Evolutionary conservation across 2,888 invertebrate genomes (phyloP).

Genomic region (Boloria euphrosyne): DNA sequence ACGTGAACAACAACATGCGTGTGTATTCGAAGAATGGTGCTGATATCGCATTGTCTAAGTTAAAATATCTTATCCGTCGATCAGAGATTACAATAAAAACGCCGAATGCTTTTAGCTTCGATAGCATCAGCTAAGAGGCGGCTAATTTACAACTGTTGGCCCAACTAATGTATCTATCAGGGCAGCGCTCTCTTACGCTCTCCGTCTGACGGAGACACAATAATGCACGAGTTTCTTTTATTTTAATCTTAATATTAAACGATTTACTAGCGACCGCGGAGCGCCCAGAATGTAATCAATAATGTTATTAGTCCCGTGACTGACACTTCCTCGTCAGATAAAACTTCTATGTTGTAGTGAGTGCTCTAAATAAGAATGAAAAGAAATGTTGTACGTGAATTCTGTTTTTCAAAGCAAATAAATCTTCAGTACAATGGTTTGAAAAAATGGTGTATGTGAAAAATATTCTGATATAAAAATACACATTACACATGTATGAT

Average conservation of each 20-base stretch:
- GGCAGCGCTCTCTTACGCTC: background rate
- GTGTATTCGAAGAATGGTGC: background rate
- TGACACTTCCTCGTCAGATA: too few relatives aligned
- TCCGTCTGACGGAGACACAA: background rate
- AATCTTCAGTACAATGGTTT: too few relatives aligned
- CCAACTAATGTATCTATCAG: constrained; percentile 16
- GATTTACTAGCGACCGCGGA: background rate
- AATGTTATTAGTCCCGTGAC: too few relatives aligned
- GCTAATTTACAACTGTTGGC: constrained; percentile 14
- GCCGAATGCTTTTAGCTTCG: constrained; percentile 35
- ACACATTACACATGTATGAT: too few relatives aligned
- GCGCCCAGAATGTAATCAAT: background rate
- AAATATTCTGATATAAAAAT: too few relatives aligned
- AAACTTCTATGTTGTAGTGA: too few relatives aligned
- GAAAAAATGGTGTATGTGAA: too few relatives aligned
- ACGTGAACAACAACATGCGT: too few relatives aligned
- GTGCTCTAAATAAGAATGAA: too few relatives aligned
- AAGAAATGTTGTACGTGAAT: too few relatives aligned
- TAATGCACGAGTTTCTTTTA: constrained; percentile 13
- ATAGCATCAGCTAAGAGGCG: constrained; percentile 35
- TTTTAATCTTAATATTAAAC: constrained; percentile 12
- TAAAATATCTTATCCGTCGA: constrained; percentile 13
- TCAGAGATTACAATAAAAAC: constrained; percentile 17
- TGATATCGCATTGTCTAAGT: constrained; percentile 2
- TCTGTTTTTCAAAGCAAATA: too few relatives aligned